These are phyloP conservation scores for Pinna nobilis DNA, from an alignment of 1,140 invertebrate species.

Conservation along the genomic window DNA sequence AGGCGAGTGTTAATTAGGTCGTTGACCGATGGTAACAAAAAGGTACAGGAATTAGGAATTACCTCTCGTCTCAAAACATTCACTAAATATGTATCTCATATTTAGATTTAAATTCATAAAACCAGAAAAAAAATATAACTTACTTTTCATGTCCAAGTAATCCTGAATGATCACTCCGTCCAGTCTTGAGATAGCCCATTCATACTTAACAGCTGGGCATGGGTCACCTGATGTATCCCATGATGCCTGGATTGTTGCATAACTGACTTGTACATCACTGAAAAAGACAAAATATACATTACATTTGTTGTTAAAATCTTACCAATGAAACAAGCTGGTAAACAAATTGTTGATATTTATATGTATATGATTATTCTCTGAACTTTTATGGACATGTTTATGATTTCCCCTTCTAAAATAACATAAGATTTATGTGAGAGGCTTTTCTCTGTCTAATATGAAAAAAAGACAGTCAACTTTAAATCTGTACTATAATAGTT, in stretches of 20 bases:
- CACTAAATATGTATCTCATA: neutral
- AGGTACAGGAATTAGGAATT: too few relatives aligned
- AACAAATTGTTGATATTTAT: too few relatives aligned
- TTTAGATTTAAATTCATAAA: neutral
- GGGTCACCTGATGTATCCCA: conserved; percentile 61
- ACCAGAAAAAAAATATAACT: neutral
- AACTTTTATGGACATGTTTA: too few relatives aligned
- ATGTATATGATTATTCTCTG: too few relatives aligned
- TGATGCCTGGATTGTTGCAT: conserved; percentile 35
- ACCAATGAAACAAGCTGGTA: neutral
- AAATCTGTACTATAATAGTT: too few relatives aligned
- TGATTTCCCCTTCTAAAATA: too few relatives aligned
- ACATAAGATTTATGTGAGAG: too few relatives aligned
- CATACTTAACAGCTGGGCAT: conserved; percentile 51
- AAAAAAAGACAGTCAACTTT: too few relatives aligned
- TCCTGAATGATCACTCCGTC: conserved; percentile 47
- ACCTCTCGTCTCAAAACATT: neutral
- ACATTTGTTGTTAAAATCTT: neutral
- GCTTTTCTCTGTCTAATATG: too few relatives aligned
- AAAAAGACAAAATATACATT: neutral
- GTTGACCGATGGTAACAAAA: too few relatives aligned
- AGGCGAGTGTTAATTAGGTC: too few relatives aligned
- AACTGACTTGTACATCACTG: conserved; percentile 51
- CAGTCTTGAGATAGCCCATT: conserved; percentile 52
- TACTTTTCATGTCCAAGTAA: conserved; percentile 44